These are phyloP conservation scores for Octodonta nipae DNA, from an alignment of 2,888 invertebrate genomes.

Conservation along the genomic window DNA sequence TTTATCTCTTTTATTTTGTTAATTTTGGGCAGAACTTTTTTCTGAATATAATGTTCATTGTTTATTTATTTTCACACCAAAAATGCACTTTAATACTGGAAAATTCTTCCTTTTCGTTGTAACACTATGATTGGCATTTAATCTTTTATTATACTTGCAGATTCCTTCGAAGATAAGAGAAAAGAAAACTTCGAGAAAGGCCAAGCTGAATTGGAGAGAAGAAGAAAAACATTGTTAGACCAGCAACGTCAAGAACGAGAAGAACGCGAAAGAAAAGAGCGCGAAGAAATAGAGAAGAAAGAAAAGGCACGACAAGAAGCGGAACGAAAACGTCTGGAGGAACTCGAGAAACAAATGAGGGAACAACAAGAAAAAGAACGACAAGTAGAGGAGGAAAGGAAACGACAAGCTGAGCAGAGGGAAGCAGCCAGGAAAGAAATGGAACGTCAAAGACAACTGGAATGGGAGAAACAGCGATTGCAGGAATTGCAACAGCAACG, in stretches of 20 bases:
- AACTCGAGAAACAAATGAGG: constrained; percentile 67
- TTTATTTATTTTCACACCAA: no score
- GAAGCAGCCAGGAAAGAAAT: constrained; percentile 76
- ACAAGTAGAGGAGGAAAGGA: constrained; percentile 63
- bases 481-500: constrained; percentile 73
- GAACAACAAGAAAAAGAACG: constrained; percentile 65
- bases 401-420: constrained; percentile 56
- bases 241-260: constrained; percentile 82
- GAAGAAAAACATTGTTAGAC: constrained; percentile 78
- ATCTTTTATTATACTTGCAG: constrained; percentile 29
- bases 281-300: constrained; percentile 77
- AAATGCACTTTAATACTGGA: no score
- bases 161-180: constrained; percentile 88
- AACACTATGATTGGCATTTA: neutral
- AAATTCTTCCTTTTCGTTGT: no score
- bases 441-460: constrained; percentile 86
- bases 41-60: no score
- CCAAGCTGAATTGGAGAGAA: constrained; percentile 87
- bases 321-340: constrained; percentile 72
- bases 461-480: constrained; percentile 81
- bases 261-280: constrained; percentile 82
- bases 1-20: no score
- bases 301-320: constrained; percentile 65
- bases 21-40: no score
- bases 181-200: constrained; percentile 96